Evolutionary conservation across 2,888 invertebrate species (phyloP).

Genomic region (Drosophila acutilabella): DNA sequence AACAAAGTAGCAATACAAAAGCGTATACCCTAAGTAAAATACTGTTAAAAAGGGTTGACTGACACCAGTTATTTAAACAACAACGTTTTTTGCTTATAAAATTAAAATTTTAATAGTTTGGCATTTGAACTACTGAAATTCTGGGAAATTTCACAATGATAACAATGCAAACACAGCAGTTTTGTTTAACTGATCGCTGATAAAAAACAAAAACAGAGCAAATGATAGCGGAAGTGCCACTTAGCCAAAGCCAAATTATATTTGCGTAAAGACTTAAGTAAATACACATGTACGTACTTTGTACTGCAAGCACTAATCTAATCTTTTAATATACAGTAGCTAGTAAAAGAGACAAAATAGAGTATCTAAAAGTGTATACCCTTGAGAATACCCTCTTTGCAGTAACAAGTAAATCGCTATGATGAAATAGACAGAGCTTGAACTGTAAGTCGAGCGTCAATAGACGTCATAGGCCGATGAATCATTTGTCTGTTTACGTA

Average conservation of each 20-base stretch:
- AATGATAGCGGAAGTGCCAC: conserved; percentile 3
- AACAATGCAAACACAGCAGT: conserved; percentile 2
- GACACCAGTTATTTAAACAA: not conserved
- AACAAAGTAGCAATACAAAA: not conserved
- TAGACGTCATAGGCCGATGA: conserved; percentile 35
- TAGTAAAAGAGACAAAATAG: too few relatives aligned
- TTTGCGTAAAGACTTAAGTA: not conserved
- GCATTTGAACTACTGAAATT: not conserved
- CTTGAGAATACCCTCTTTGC: not conserved
- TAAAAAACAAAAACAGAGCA: not conserved
- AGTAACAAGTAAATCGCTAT: not conserved
- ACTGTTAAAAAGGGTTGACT: not conserved
- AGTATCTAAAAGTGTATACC: too few relatives aligned
- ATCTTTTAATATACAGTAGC: not conserved
- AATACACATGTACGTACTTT: conserved; percentile 5
- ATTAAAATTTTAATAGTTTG: not conserved
- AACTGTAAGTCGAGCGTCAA: not conserved
- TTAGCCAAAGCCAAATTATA: not conserved
- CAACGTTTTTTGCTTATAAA: not conserved
- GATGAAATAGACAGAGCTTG: conserved; percentile 6
- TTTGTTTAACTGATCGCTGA: conserved; percentile 1
- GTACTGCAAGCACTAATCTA: not conserved
- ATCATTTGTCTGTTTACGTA: conserved; percentile 18
- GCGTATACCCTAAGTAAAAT: not conserved
- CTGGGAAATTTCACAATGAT: not conserved